phyloP scores from a whole-genome alignment of 2,888 invertebrate species.

The Lasioglossum calceatum region DNA sequence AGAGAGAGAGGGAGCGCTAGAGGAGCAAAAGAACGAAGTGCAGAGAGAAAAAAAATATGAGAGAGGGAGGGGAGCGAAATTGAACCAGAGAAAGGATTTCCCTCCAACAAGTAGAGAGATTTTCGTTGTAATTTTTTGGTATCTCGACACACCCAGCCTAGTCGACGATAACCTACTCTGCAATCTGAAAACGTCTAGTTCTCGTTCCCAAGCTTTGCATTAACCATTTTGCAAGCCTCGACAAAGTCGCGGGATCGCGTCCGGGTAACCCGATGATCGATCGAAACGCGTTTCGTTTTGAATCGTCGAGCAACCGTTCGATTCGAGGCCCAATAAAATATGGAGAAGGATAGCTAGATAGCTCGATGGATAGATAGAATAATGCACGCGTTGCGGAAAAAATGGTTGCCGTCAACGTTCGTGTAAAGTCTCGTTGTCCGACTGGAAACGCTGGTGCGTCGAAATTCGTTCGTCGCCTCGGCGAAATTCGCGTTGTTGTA shows the following conservation, averaged over 20 bases:
- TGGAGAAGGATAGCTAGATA: background rate
- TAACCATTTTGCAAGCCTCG: background rate
- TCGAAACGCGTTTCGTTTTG: background rate
- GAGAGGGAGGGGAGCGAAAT: background rate
- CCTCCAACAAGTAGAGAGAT: slow-evolving; percentile 33
- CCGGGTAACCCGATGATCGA: background rate
- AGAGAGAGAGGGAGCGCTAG: background rate
- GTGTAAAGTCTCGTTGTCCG: background rate
- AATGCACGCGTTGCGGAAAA: background rate
- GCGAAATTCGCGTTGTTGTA: background rate
- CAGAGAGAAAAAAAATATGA: background rate
- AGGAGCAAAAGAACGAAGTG: background rate
- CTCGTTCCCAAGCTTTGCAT: background rate
- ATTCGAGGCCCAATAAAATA: background rate
- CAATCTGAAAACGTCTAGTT: background rate
- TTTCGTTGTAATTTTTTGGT: background rate
- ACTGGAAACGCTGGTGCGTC: background rate
- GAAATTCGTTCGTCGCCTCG: background rate
- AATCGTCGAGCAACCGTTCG: background rate
- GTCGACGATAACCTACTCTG: background rate
- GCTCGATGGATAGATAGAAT: background rate
- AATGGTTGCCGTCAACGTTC: background rate
- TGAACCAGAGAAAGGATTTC: background rate
- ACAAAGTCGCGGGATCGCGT: background rate
- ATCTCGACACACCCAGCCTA: slow-evolving; percentile 34